These are phyloP conservation scores for Hirundichthys speculiger DNA, from an alignment of 2,113 vertebrate species.

Conservation along the genomic window DNA sequence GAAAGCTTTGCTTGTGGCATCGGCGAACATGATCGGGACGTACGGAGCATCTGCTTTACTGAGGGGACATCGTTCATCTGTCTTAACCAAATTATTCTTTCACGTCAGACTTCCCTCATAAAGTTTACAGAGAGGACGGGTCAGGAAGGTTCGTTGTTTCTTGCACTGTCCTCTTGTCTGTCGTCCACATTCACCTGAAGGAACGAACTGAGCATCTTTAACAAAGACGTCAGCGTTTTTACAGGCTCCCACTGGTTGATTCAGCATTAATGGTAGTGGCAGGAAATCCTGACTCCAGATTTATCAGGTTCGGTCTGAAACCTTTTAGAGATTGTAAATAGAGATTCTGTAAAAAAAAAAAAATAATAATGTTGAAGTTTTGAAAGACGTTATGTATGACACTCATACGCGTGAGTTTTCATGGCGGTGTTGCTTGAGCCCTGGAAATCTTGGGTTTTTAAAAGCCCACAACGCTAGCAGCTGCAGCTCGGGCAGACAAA, in stretches of 20 bases:
- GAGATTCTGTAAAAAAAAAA: too few relatives aligned
- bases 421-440: not conserved
- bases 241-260: not conserved
- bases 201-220: too few relatives aligned
- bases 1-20: constrained; percentile 84
- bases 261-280: not conserved
- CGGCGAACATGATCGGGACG: too few relatives aligned
- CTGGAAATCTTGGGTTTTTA: not conserved
- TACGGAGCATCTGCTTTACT: too few relatives aligned
- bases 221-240: too few relatives aligned
- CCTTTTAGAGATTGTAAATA: too few relatives aligned
- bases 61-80: not conserved
- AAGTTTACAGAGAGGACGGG: not conserved
- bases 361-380: not conserved
- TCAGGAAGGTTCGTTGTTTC: not conserved
- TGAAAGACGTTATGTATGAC: not conserved
- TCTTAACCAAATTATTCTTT: constrained; percentile 1
- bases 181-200: not conserved
- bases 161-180: not conserved
- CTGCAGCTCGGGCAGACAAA: too few relatives aligned
- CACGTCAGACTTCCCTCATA: not conserved
- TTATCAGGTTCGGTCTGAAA: constrained; percentile 16
- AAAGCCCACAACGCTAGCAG: too few relatives aligned
- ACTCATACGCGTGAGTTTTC: not conserved
- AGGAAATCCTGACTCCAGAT: not conserved